Evolutionary conservation across 1,140 invertebrate species (phyloP), one percentile per base, ranked within the genome.

Genomic region (Hyposmocoma kahamanoa): DNA sequence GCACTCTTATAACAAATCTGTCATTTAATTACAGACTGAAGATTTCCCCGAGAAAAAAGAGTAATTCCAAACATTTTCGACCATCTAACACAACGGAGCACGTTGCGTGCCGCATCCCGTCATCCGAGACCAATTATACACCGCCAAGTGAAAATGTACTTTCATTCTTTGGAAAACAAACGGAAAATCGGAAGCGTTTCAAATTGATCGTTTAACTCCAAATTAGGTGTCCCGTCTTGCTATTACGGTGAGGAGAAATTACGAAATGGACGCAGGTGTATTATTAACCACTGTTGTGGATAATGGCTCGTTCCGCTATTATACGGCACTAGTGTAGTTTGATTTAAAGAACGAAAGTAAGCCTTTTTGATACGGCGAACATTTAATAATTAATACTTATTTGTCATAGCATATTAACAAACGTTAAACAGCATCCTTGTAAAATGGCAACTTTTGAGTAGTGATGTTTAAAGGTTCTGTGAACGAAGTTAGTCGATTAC

Each of bases 91-190:
- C 13, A n/a, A 36, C 32, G 32, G 32, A 36, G 18, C 32, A 17
- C 11, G 18, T 36, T 36, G 32, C 32, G 32, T 36, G 32, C 15
- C 8, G 13, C 15, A 36, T 17, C 18, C 6, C 32, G 18, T 36
- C 32, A 36, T 13, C 32, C 32, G n/a, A 36, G 32, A 26, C n/a
- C 9, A 36, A 36, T 36, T 36, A 36, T 8, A n/a, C 32, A 36
- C 32, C 32, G 4, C n/a, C 30, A 34, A 36, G 32, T 36, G 32
- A 36, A 64, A 62, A 43, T 46, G 38, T 47, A 62, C 60, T 57
- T 60, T 64, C 67, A 50, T 56, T 36, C 32, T 36, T 36, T 67
- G 50, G 62, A 67, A 67, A 64, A 67, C 45, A 36, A 47, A 47
- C 44, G 53, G 58, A 55, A 62, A 60, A 67, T 64, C 49, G 47